Evolutionary conservation across 2,113 vertebrate genomes (phyloP), one percentile per base, ranked within the genome.

Genomic region (Fregata magnificens): DNA sequence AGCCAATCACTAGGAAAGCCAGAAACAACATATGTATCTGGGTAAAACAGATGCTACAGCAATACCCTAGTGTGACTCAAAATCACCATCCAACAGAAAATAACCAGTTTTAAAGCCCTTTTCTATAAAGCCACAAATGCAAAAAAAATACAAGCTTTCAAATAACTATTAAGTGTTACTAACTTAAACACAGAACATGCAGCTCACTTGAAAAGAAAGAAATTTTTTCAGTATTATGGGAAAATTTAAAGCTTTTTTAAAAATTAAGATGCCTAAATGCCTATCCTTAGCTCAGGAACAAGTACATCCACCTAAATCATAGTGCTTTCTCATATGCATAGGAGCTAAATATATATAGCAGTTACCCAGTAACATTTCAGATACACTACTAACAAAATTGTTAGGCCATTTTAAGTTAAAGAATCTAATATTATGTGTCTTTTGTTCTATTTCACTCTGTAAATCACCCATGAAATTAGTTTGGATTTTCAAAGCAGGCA

Each of bases 321-420:
- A 40, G 11, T 21, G 24, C 63, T 9, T 77, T n/a, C 44, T 49
- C 34, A 36, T 1, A 70, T 0, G 1, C 50, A 76, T 0, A n/a
- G 18, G 24, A 73, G 13, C 25, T 52, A 20, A 66, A 76, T 20
- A 28, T 8, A 5, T 22, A 59, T 4, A 1, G 20, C 26, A 63
- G 20, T 40, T 47, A 67, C 29, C 22, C 16, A 56, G 0, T 11
- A 42, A 5, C 13, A 61, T 14, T 16, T 34, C 11, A 28, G 13
- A 71, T 10, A 59, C 24, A 29, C 7, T 50, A 72, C 16, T 36
- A 18, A 6, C 45, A 52, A 52, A 52, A 62, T 21, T 6, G 83
- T 16, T 28, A 78, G 11, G 21, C 6, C 6, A n/a, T 47, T 85
- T 79, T 20, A 49, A 79, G 66, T n/a, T 58, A 24, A 61, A 44